phyloP scores from a whole-genome alignment of 30 jellyfish, hydroid and myxozoan genomes.

The Cassiopea xamachana region DNA sequence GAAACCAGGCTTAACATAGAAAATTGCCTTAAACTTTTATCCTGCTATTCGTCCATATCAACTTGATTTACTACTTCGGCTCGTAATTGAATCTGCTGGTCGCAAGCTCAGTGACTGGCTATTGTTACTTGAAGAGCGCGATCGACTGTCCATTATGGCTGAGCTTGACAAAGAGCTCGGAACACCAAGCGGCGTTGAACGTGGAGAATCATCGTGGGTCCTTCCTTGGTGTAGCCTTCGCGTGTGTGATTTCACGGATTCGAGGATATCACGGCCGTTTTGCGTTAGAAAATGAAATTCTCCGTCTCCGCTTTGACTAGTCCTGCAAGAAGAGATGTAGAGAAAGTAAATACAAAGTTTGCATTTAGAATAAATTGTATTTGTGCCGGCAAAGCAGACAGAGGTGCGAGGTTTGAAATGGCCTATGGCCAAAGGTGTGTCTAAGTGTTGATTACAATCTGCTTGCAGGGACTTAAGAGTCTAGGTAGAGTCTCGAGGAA shows the following conservation, averaged over 20 bases:
- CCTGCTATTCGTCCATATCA: neutral
- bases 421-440: too few species aligned
- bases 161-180: slow-evolving; percentile 72
- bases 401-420: too few species aligned
- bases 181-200: slow-evolving; percentile 89
- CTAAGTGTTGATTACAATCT: too few species aligned
- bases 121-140: slow-evolving; percentile 86
- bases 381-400: too few species aligned
- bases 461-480: too few species aligned
- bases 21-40: too few species aligned
- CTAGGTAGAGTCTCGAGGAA: too few species aligned
- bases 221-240: slow-evolving; percentile 85
- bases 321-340: slow-evolving; percentile 43
- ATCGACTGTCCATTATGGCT: slow-evolving; percentile 79
- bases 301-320: slow-evolving; percentile 83
- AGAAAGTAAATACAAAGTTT: too few species aligned
- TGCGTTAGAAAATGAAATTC: slow-evolving; percentile 93
- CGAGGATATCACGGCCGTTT: slow-evolving; percentile 92
- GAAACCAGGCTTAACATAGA: too few species aligned
- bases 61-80: slow-evolving; percentile 60
- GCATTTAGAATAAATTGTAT: too few species aligned
- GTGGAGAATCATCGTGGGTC: slow-evolving; percentile 83
- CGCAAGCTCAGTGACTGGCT: slow-evolving; percentile 80
- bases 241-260: slow-evolving; percentile 84
- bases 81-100: slow-evolving; percentile 72